phyloP scores from a whole-genome alignment of 2,888 invertebrate genomes.

The Sepioteuthis lessoniana region DNA sequence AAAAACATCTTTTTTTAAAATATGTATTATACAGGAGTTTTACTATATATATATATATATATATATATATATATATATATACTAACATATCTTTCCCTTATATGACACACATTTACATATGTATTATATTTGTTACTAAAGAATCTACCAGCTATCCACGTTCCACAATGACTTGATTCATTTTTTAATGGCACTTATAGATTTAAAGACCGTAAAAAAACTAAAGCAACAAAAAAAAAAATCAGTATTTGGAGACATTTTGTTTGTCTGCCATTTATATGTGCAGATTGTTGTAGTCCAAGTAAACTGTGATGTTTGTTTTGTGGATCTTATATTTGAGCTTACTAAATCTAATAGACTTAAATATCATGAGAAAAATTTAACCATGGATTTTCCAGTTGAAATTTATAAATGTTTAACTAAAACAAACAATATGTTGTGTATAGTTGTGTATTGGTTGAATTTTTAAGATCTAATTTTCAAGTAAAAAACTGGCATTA shows the following conservation, averaged over 20 bases:
- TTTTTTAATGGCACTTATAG: background rate
- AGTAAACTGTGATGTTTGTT: background rate
- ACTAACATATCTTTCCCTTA: conserved; percentile 3
- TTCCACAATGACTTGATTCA: background rate
- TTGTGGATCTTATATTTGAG: conserved; percentile 4
- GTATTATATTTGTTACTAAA: background rate
- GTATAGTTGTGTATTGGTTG: too few species aligned
- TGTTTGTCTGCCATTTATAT: background rate
- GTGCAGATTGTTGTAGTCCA: background rate
- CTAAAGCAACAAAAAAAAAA: too few species aligned
- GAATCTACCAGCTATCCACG: conserved; percentile 33
- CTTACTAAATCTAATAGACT: background rate
- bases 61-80: background rate
- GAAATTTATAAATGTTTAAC: conserved; percentile 33
- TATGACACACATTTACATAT: background rate
- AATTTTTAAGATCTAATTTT: too few species aligned
- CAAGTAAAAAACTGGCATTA: too few species aligned
- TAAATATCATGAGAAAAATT: background rate
- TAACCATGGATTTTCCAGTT: background rate
- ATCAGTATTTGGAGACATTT: background rate
- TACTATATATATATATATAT: too few species aligned
- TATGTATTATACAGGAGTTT: too few species aligned
- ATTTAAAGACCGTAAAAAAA: background rate
- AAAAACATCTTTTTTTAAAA: too few species aligned
- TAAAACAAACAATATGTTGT: background rate